Base-by-base conservation (phyloP, 1,140 invertebrate species). In the Drosophila baimaii region DNA sequence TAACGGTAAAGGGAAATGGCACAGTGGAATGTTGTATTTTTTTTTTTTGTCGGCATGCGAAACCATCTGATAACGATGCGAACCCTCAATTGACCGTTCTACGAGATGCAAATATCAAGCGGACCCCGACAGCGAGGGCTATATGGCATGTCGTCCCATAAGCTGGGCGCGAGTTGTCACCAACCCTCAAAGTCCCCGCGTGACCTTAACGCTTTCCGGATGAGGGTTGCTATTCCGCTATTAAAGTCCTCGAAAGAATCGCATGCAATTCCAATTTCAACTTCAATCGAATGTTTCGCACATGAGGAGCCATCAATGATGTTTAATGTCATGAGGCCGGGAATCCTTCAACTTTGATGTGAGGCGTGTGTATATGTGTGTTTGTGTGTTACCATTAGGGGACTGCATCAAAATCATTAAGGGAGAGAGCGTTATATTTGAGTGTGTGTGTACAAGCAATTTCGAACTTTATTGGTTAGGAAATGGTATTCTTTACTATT, bases 11-110 rank as follows among this genome's bases (percentile, higher is more conserved):
- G 51, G 68, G 49, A 71, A 71, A 71, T 71, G 68, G 68, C 68
- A 71, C 64, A 25, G 64, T 57, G 41, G 64, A 71, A 71, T 71
- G 51, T 70, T 69, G 19, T 52, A 52, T 33, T 25, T 17, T 15
- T 8, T 10, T 49, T 68, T 68, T 61, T 46, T 66, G 47, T 33
- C 25, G 68, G 35, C 68, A 37, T 71, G 64, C 64, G 31, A 55
- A 71, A 70, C 68, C 68, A 71, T 71, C 68, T 71, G 68, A 70
- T 71, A 71, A 57, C 68, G 68, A 57, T 47, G 65, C 65, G 65
- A 69, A 69, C 65, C 65, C 65, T 69, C 65, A 69, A 65, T 69
- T 69, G 68, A 70, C 68, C 68, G 68, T 71, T 70, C 68, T 57
- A 57, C 23, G 51, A 70, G 64, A 71, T 71, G 68, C 68, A 71